Evolutionary conservation across 2,113 vertebrate species (phyloP).

Genomic region (Oxyura jamaicensis): DNA sequence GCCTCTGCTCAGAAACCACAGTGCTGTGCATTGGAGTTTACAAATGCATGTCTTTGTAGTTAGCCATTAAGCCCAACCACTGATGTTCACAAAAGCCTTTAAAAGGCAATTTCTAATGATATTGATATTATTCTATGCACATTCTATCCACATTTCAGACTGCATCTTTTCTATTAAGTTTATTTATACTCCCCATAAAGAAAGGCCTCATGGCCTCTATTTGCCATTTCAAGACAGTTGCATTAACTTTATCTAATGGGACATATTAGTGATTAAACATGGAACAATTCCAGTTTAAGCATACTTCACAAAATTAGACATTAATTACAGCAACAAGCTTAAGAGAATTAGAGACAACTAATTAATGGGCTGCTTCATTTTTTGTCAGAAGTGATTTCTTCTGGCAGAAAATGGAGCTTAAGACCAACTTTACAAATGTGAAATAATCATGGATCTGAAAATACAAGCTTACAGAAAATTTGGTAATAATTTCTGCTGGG

Average conservation of each 20-base stretch:
- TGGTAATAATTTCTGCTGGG: not conserved
- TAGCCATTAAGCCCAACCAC: not conserved
- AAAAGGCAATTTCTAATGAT: not conserved
- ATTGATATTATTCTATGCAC: not conserved
- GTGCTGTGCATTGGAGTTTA: not conserved
- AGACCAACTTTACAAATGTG: not conserved
- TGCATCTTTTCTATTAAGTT: not conserved
- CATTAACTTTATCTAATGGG: constrained; percentile 63
- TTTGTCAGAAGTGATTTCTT: not conserved
- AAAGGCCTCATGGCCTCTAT: not conserved
- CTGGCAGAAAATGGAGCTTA: not conserved
- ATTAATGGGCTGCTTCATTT: constrained; percentile 6
- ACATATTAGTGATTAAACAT: constrained; percentile 37
- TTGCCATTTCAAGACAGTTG: not conserved
- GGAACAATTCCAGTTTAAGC: constrained; percentile 60
- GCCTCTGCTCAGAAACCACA: not conserved
- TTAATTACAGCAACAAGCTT: constrained; percentile 68
- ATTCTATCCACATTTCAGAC: not conserved
- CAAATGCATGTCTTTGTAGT: not conserved
- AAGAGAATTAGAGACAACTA: constrained; percentile 45
- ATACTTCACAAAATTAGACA: constrained; percentile 48
- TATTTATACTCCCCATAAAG: not conserved
- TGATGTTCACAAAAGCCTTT: not conserved
- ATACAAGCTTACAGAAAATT: not conserved
- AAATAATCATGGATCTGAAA: not conserved